Base-by-base conservation (phyloP, 2,797 vertebrate species). In the Lagodon rhomboides region DNA sequence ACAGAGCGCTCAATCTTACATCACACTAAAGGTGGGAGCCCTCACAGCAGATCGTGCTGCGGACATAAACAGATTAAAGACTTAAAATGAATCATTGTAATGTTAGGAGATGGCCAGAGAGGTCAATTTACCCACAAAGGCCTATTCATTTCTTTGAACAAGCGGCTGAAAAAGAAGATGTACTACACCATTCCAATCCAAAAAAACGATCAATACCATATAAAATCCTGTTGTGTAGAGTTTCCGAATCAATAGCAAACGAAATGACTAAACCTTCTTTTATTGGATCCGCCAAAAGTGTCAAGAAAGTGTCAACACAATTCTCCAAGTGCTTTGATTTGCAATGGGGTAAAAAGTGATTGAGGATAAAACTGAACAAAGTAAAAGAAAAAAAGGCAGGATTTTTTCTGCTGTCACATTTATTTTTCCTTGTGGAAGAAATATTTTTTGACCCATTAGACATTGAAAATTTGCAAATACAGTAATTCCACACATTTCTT, bases 181-280 rank as follows among this genome's bases (percentile, higher is more conserved):
- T 0, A 13, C 38, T 7, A 25, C 51, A 38, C 12, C 13, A 27
- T 38, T 73, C 18, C 51, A 51, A 25, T 23, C 47, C 23, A 50
- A 75, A 49, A 23, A 20, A 81, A 65, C 60, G 34, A 80, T 69
- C 75, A 60, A 75, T 79, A 73, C 23, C 18, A 46, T 54, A 43
- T 60, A 27, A 71, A 68, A 74, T 17, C 54, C 47, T 61, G 70
- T 72, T 0, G 13, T 30, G 20, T 23, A 3, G 22, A 53, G 23
- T 47, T 80, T 73, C 64, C 13, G n/a, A 74, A 89, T 83, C 78
- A 51, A 87, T 84, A 88, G 15, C 43, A 17, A 70, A 70, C 77
- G 46, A 84, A 88, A 77, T 75, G 59, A 70, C 79, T 74, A 47
- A 50, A 69, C 64, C 62, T 16, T 44, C 49, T 77, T 73, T 82